Percentiles rank a stretch among this genome's conserved stretches.
phyloP scores from a whole-genome alignment of 2,797 vertebrate species.

The Tokudaia muenninki region DNA sequence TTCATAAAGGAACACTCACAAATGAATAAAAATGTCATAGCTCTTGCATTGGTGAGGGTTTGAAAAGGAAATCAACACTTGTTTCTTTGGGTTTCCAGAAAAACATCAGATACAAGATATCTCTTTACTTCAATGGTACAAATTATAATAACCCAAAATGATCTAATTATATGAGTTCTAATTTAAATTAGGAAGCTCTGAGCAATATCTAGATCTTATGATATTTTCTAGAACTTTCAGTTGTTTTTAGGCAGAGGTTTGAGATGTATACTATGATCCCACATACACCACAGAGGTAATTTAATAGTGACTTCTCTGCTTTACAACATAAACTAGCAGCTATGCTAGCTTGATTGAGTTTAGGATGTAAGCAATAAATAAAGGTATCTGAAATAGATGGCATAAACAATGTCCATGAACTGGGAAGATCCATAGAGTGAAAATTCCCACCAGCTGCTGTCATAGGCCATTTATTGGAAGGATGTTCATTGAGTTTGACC shows the following conservation, averaged over 20 bases:
- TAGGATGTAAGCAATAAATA: conserved; percentile 65
- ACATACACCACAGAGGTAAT: neutral
- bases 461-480: conserved; percentile 63
- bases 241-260: neutral
- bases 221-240: conserved; percentile 56
- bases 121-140: conserved; percentile 61
- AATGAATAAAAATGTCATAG: conserved; percentile 7
- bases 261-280: neutral
- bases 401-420: conserved; percentile 54
- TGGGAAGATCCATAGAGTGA: conserved; percentile 61
- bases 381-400: conserved; percentile 63
- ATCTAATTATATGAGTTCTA: conserved; percentile 69
- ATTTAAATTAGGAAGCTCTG: conserved; percentile 68
- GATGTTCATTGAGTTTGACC: conserved; percentile 77
- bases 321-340: conserved; percentile 25
- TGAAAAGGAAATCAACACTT: neutral
- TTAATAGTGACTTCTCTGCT: neutral
- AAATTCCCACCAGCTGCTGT: conserved; percentile 59
- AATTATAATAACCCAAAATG: conserved; percentile 70
- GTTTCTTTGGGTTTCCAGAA: neutral
- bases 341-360: conserved; percentile 63
- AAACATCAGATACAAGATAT: conserved; percentile 52
- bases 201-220: conserved; percentile 67
- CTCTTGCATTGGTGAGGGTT: neutral
- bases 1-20: conserved; percentile 15